Conservation (phyloP, 2,797 vertebrate genomes). For the Aplochiton taeniatus region DNA sequence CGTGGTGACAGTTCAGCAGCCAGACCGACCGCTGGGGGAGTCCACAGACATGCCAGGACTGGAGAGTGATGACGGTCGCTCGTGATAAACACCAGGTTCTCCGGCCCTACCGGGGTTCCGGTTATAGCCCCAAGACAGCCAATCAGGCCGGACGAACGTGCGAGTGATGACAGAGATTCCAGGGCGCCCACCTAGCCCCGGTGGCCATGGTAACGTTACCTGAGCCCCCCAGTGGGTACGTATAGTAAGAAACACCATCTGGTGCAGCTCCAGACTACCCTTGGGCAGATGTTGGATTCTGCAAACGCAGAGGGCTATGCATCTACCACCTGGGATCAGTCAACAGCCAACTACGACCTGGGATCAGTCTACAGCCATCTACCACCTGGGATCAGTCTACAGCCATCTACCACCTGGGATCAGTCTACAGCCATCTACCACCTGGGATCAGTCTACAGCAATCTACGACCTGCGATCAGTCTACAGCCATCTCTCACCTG, state of each 20-base stretch:
- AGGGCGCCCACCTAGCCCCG: conserved; percentile 41
- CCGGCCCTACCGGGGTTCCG: conserved; percentile 37
- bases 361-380: background rate
- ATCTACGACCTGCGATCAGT: no score
- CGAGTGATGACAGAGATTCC: conserved; percentile 51
- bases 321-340: no score
- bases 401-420: no score
- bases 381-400: no score
- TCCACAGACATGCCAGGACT: conserved; percentile 50
- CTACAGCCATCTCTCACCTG: no score
- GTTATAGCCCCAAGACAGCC: conserved; percentile 50
- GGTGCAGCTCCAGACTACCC: background rate
- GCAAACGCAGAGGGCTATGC: background rate
- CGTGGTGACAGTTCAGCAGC: conserved; percentile 60
- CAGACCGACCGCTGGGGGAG: conserved; percentile 40
- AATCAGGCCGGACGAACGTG: conserved; percentile 9
- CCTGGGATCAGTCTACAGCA: no score
- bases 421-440: no score
- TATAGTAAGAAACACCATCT: conserved; percentile 6
- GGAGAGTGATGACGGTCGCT: conserved; percentile 44
- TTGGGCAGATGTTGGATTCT: background rate
- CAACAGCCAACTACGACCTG: background rate
- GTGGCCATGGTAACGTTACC: conserved; percentile 44
- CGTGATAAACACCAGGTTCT: conserved; percentile 67
- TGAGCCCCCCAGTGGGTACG: conserved; percentile 15